Percentiles rank a stretch among this genome's conserved stretches.
Conservation (phyloP, 2,113 vertebrate genomes). For the Corvus hawaiiensis region DNA sequence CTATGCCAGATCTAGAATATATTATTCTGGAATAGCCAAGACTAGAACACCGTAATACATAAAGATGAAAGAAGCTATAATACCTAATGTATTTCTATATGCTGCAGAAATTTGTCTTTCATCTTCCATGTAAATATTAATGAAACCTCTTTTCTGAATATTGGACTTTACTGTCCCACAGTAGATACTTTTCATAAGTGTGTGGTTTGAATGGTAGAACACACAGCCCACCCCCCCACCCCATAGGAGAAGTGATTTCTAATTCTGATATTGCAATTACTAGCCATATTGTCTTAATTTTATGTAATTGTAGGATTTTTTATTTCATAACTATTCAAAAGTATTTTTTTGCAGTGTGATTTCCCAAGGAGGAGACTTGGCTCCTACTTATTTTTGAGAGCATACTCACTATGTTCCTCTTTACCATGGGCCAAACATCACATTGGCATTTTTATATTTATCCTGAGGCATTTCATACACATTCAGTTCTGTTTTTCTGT, state of each 20-base stretch:
- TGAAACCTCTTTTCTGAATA: neutral
- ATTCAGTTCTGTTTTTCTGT: neutral
- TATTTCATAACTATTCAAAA: neutral
- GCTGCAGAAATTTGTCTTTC: neutral
- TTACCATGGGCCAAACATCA: neutral
- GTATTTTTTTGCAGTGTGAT: neutral
- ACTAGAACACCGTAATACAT: neutral
- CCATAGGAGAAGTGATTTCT: neutral
- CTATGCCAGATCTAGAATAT: neutral
- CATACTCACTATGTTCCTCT: neutral
- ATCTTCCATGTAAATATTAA: neutral
- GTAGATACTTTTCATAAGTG: neutral
- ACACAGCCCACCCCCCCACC: accelerated
- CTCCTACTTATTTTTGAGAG: neutral
- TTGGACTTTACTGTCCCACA: neutral
- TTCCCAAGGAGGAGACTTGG: neutral
- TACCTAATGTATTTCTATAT: neutral
- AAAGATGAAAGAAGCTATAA: constrained; percentile 18
- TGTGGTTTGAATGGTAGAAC: neutral
- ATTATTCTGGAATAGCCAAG: constrained; percentile 5
- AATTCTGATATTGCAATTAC: neutral
- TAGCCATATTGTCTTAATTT: neutral
- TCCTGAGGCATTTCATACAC: neutral
- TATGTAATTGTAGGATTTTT: neutral
- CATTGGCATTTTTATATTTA: neutral